Conservation (phyloP, 2,888 invertebrate genomes). For the Acronicta aceris region DNA sequence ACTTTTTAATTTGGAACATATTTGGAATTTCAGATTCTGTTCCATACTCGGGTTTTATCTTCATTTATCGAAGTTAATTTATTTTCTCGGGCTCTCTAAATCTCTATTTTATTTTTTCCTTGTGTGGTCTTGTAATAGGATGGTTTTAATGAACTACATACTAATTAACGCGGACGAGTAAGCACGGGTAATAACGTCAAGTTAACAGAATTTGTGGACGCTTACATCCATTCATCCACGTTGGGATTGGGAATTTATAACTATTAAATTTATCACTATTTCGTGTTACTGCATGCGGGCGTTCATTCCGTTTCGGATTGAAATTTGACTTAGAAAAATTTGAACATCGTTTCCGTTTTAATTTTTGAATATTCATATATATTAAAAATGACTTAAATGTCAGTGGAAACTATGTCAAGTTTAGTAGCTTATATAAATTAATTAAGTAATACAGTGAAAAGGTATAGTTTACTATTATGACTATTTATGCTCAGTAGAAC, state of each 20-base stretch:
- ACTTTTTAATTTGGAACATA: constrained; percentile 15
- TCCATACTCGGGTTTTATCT: constrained; percentile 1
- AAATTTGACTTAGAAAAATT: constrained; percentile 40
- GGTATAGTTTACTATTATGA: constrained; percentile 23
- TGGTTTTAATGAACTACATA: constrained; percentile 65
- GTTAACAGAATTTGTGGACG: constrained; percentile 74
- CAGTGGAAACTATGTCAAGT: constrained; percentile 33
- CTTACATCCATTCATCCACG: constrained; percentile 52
- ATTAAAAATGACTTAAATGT: constrained; percentile 21
- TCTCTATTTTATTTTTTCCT: constrained; percentile 54
- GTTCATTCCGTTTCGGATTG: constrained; percentile 38
- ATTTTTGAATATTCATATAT: constrained; percentile 3
- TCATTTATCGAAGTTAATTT: constrained; percentile 3
- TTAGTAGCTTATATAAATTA: constrained; percentile 20
- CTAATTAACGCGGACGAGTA: constrained; percentile 75
- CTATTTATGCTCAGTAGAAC: constrained; percentile 9
- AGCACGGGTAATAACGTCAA: constrained; percentile 68
- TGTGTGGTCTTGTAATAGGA: constrained; percentile 59
- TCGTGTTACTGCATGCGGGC: constrained; percentile 61
- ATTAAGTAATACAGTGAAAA: constrained; percentile 21
- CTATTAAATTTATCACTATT: constrained; percentile 61
- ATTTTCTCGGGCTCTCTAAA: constrained; percentile 25
- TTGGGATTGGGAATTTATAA: constrained; percentile 59
- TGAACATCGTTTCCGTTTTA: constrained; percentile 1
- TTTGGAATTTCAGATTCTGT: constrained; percentile 3